phyloP scores from a whole-genome alignment of 2,113 vertebrate species.

The Erythrocebus patas region DNA sequence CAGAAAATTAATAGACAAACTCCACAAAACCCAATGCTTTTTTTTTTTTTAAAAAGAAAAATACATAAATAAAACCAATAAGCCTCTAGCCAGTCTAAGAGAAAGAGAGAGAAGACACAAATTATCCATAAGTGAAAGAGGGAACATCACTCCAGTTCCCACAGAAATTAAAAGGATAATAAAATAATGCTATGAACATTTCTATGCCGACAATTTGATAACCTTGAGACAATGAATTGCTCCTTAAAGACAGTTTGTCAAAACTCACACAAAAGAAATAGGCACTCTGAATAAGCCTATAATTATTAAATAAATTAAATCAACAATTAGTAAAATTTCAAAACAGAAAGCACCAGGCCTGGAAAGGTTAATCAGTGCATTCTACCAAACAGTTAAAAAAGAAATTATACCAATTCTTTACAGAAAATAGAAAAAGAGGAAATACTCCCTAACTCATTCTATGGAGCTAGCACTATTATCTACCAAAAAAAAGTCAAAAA shows the following conservation, averaged over 20 bases:
- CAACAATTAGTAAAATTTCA: neutral
- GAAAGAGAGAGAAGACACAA: neutral
- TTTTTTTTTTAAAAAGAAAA: neutral
- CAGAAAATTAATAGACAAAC: neutral
- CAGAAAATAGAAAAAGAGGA: neutral
- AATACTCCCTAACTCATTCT: neutral
- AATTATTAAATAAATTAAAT: neutral
- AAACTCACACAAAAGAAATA: neutral
- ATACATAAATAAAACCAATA: neutral
- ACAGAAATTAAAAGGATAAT: neutral
- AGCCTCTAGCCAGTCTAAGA: neutral
- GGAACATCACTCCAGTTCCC: no score
- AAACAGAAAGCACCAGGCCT: neutral
- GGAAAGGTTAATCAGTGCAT: neutral
- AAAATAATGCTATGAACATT: neutral
- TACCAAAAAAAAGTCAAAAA: neutral
- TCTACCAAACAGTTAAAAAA: neutral
- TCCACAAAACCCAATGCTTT: neutral
- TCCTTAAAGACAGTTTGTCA: neutral
- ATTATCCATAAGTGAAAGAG: no score
- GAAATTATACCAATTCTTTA: neutral
- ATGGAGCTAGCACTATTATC: neutral
- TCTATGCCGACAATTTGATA: neutral
- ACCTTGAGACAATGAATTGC: neutral
- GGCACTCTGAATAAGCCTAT: neutral